A percentile compares a stretch with the other conserved stretches of the same genome.
phyloP scores from a whole-genome alignment of 2,888 invertebrate species.

The Villa cingulata region DNA sequence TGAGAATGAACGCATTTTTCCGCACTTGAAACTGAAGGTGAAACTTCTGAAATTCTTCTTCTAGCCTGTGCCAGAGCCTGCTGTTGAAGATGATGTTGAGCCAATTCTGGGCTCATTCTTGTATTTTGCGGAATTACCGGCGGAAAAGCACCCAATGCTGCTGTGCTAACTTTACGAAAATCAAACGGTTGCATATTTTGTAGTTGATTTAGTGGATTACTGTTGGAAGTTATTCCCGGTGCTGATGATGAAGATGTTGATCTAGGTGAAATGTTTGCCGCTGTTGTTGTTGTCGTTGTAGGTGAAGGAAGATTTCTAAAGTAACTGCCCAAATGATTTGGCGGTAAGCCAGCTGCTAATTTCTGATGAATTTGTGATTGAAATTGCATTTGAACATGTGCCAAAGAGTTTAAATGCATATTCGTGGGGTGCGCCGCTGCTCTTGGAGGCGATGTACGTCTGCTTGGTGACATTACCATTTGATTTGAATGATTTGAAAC shows the following conservation, averaged over 20 bases:
- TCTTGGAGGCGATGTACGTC: constrained; percentile 49
- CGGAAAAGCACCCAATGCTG: constrained; percentile 38
- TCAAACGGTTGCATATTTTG: constrained; percentile 96
- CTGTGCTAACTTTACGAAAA: constrained; percentile 56
- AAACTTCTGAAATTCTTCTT: constrained; percentile 42
- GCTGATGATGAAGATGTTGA: neutral
- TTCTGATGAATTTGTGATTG: constrained; percentile 35
- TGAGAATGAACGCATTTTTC: constrained; percentile 31
- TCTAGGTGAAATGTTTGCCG: constrained; percentile 10
- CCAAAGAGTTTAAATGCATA: constrained; percentile 32
- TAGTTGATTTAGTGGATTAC: constrained; percentile 70
- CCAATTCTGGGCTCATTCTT: constrained; percentile 30
- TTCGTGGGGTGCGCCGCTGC: constrained; percentile 38
- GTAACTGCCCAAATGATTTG: constrained; percentile 24
- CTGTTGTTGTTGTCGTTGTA: constrained; percentile 10
- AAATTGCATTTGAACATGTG: constrained; percentile 33
- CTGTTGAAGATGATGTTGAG: constrained; percentile 27
- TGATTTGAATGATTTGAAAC: constrained; percentile 12
- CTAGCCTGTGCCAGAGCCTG: constrained; percentile 36
- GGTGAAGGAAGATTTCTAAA: constrained; percentile 31
- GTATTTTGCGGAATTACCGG: constrained; percentile 23
- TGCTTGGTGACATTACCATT: constrained; percentile 54
- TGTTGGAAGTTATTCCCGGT: constrained; percentile 24
- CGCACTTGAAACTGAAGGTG: constrained; percentile 18
- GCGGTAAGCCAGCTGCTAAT: constrained; percentile 26